Base-by-base conservation (phyloP, 2,888 invertebrate species). In the Oxystoma pomonae region DNA sequence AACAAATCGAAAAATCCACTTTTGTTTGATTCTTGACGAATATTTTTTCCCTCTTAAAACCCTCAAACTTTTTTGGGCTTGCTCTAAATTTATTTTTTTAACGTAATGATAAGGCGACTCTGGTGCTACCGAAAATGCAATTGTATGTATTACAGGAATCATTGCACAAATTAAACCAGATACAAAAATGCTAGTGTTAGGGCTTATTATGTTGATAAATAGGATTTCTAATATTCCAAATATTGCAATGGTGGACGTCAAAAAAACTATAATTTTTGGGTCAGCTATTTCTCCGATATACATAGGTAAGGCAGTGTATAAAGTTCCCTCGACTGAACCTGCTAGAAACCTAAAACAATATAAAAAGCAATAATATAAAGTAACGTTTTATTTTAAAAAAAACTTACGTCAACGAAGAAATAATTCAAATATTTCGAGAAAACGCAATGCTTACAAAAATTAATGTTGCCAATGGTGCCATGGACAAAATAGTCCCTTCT, bases 61-160 rank as follows among this genome's bases (percentile, higher is more conserved):
- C 68, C 81, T 80, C 63, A 90, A 81, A 16, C 87, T 82, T 55
- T 77, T 71, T 18, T 79, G 74, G 0, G 86, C 86, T 17, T 81
- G 81, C 1, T 77, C 73, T 62, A 81, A 80, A 17, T 77, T 75
- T 7, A 77, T 76, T 56, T 77, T 80, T 49, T 81, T 78, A 50
- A 83, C 75, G 64, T 80, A 75, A 67, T 79, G 83, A 59, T 85
- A 81, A 0, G 87, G 87, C 0, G 85, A 84, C 80, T 90, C 90
- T n/a, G 90, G 90, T 75, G 89, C 82, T 73, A 84, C 84, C 49
- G 84, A 76, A 75, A 88, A 86, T 9, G 83, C 79, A 16, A 84
- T 61, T 55, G 87, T 79, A 72, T 87, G 85, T 55, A 85, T 73
- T 21, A 87, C 74, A 5, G 88, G 86, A 61, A 87, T 81, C 65